These are phyloP conservation scores for Mohoua ochrocephala DNA, from an alignment of 2,113 vertebrate genomes.

Conservation along the genomic window DNA sequence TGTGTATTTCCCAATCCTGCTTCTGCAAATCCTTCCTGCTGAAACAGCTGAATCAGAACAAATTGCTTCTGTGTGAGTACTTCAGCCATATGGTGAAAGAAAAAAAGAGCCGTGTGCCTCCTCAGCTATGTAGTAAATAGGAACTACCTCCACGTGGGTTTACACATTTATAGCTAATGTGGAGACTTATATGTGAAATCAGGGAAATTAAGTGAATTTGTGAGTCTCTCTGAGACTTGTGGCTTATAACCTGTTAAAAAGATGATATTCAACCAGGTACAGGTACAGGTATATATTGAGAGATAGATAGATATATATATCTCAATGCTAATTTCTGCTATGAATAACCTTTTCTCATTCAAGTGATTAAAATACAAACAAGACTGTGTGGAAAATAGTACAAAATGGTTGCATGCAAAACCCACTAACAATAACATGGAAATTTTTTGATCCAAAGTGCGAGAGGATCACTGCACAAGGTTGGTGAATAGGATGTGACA, in stretches of 20 bases:
- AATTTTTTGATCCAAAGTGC: neutral
- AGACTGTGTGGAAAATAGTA: neutral
- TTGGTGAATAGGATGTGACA: constrained; percentile 3
- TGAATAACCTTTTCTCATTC: neutral
- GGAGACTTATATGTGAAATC: neutral
- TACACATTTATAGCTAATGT: neutral
- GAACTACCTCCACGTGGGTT: constrained; percentile 3
- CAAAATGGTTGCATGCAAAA: neutral
- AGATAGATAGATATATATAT: too few species aligned
- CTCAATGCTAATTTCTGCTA: neutral
- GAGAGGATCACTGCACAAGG: neutral
- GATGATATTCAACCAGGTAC: neutral
- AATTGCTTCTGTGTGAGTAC: constrained; percentile 6
- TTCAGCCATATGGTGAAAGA: constrained; percentile 25
- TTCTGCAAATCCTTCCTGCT: constrained; percentile 56
- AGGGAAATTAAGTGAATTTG: neutral
- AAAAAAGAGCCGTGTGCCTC: neutral
- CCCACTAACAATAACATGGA: neutral
- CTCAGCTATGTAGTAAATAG: constrained; percentile 19
- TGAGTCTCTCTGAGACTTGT: neutral
- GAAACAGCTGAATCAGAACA: constrained; percentile 58
- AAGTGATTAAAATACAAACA: neutral
- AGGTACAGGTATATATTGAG: neutral
- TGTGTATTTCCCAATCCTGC: constrained; percentile 34
- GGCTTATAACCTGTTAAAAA: neutral